Percentiles rank a stretch among this genome's conserved stretches.
Evolutionary conservation across 1,140 invertebrate species (phyloP).

Genomic region (Heliconius nattereri): DNA sequence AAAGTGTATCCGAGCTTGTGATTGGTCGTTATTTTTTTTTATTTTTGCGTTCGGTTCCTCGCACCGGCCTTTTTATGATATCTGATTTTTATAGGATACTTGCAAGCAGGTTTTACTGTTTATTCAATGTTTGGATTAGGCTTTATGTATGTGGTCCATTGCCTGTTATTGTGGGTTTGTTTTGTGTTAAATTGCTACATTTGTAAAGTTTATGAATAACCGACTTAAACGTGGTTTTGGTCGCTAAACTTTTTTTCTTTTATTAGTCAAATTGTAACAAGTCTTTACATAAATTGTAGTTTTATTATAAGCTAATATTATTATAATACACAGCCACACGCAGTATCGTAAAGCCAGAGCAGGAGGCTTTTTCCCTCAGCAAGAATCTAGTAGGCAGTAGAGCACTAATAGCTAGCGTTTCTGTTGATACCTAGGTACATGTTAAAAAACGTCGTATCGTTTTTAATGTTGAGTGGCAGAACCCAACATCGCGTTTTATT

Average conservation of each 20-base stretch:
- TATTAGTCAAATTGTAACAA: too few relatives aligned
- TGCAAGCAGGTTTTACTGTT: constrained; percentile 59
- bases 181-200: constrained; percentile 2
- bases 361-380: too few relatives aligned
- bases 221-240: too few relatives aligned
- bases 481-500: background rate
- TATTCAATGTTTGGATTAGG: constrained; percentile 56
- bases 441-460: too few relatives aligned
- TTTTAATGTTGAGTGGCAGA: background rate
- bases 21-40: constrained; percentile 65
- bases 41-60: constrained; percentile 46
- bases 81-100: constrained; percentile 67
- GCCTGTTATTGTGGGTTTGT: constrained; percentile 30
- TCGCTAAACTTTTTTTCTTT: too few relatives aligned
- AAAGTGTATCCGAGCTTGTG: constrained; percentile 52
- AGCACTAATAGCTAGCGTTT: too few relatives aligned
- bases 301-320: background rate
- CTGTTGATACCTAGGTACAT: too few relatives aligned
- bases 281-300: too few relatives aligned
- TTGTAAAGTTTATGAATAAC: background rate
- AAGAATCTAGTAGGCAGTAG: too few relatives aligned
- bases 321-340: background rate
- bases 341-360: background rate
- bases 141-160: constrained; percentile 34
- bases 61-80: constrained; percentile 61